These are phyloP conservation scores for Synanthedon andrenaeformis DNA, from an alignment of 2,888 invertebrate species.

Conservation along the genomic window DNA sequence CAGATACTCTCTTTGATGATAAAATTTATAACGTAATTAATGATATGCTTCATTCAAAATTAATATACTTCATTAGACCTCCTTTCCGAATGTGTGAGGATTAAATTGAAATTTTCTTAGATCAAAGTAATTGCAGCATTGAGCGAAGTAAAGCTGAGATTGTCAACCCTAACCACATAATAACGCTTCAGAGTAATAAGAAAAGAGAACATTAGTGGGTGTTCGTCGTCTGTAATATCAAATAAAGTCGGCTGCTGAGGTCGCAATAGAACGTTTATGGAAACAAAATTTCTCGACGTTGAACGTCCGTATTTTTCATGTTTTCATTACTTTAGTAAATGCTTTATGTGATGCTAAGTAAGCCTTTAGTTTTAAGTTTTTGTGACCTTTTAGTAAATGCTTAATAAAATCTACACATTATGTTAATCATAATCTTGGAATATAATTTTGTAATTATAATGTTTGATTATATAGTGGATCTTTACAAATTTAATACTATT, in stretches of 20 bases:
- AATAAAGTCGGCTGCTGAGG: constrained; percentile 42
- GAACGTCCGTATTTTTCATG: constrained; percentile 29
- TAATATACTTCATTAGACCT: not conserved
- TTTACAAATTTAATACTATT: too few species aligned
- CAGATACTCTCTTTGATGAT: not conserved
- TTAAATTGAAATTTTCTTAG: not conserved
- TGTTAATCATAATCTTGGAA: too few species aligned
- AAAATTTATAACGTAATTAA: not conserved
- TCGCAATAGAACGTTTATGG: constrained; percentile 60
- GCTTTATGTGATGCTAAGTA: too few species aligned
- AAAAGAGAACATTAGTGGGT: constrained; percentile 62
- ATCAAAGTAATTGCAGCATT: not conserved
- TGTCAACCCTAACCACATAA: constrained; percentile 59
- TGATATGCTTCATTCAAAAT: not conserved
- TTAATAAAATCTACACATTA: too few species aligned
- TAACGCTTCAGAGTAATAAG: constrained; percentile 61
- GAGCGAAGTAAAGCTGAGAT: constrained; percentile 35
- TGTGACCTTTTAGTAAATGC: too few species aligned
- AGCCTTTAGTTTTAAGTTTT: too few species aligned
- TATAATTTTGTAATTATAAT: too few species aligned
- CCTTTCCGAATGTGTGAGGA: not conserved
- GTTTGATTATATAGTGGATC: too few species aligned
- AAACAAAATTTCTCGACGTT: constrained; percentile 65
- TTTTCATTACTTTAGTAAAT: too few species aligned
- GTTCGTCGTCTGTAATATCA: constrained; percentile 55